Evolutionary conservation across 2,797 vertebrate species (phyloP).

Genomic region (Rachycentron canadum): DNA sequence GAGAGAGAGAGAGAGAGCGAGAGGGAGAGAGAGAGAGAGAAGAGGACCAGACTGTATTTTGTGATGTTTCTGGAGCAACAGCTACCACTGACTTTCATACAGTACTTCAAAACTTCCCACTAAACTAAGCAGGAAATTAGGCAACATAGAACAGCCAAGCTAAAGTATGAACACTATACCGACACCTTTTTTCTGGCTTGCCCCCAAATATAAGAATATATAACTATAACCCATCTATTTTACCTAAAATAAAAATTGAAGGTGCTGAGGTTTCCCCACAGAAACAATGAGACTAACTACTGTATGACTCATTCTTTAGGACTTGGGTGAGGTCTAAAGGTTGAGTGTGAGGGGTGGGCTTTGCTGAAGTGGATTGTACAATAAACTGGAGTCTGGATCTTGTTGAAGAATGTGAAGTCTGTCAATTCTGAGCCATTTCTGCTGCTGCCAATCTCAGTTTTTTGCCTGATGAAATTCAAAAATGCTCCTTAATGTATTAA

Average conservation of each 20-base stretch:
- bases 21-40: slow-evolving; percentile 9
- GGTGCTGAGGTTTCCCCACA: slow-evolving; percentile 21
- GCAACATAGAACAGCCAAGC: background rate
- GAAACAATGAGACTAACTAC: slow-evolving; percentile 8
- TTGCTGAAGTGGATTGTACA: slow-evolving; percentile 47
- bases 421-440: slow-evolving; percentile 74
- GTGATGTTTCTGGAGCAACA: slow-evolving; percentile 46
- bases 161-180: background rate
- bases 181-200: background rate
- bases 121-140: background rate
- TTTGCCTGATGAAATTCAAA: slow-evolving; percentile 66
- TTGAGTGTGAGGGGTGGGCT: slow-evolving; percentile 30
- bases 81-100: slow-evolving; percentile 27
- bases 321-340: slow-evolving; percentile 20
- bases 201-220: slow-evolving; percentile 8
- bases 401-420: slow-evolving; percentile 71
- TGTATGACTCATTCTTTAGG: slow-evolving; percentile 18
- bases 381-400: slow-evolving; percentile 39
- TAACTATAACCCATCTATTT: background rate
- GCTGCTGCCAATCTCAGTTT: slow-evolving; percentile 69
- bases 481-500: slow-evolving; percentile 57
- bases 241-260: slow-evolving; percentile 1
- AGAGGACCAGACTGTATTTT: slow-evolving; percentile 28
- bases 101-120: background rate
- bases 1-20: too few relatives aligned